Evolutionary conservation across 2,888 invertebrate genomes (phyloP).

Genomic region (Drosophila helvetica): DNA sequence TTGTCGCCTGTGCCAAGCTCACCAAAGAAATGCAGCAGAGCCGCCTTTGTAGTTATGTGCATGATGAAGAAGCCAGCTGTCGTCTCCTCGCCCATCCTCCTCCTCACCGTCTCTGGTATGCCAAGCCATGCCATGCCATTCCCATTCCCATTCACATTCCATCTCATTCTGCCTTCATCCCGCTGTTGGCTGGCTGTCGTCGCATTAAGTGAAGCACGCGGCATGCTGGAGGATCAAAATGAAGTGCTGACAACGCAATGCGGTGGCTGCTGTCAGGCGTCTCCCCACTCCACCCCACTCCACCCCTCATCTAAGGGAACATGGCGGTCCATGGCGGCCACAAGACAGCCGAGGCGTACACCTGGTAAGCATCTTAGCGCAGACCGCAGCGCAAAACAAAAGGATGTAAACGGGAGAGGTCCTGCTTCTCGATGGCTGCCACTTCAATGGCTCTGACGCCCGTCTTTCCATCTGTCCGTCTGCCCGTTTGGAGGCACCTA

Average conservation of each 20-base stretch:
- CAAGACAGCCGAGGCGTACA: constrained; percentile 25
- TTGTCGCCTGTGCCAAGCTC: constrained; percentile 5
- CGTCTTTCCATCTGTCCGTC: neutral
- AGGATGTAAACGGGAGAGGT: constrained; percentile 27
- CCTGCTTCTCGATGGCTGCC: constrained; percentile 61
- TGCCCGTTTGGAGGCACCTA: constrained; percentile 2
- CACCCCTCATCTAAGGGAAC: neutral
- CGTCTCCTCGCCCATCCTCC: neutral
- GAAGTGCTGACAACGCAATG: constrained; percentile 77
- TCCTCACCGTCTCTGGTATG: constrained; percentile 10
- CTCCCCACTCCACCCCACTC: neutral
- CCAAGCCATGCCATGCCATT: constrained; percentile 17
- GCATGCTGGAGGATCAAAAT: constrained; percentile 75
- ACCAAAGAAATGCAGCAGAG: constrained; percentile 41
- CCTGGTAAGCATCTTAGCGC: constrained; percentile 74
- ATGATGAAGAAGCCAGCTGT: constrained; percentile 43
- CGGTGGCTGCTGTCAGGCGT: constrained; percentile 25
- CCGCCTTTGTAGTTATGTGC: constrained; percentile 51
- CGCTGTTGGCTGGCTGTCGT: constrained; percentile 46
- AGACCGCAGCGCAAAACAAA: constrained; percentile 42
- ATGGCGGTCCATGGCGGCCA: neutral
- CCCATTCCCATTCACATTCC: constrained; percentile 1
- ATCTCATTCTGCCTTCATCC: constrained; percentile 8
- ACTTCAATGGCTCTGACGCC: constrained; percentile 56
- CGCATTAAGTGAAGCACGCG: constrained; percentile 73